Percentiles rank a stretch among this genome's conserved stretches.
Conservation (phyloP, 2,797 vertebrate species). For the Phataginus tricuspis region DNA sequence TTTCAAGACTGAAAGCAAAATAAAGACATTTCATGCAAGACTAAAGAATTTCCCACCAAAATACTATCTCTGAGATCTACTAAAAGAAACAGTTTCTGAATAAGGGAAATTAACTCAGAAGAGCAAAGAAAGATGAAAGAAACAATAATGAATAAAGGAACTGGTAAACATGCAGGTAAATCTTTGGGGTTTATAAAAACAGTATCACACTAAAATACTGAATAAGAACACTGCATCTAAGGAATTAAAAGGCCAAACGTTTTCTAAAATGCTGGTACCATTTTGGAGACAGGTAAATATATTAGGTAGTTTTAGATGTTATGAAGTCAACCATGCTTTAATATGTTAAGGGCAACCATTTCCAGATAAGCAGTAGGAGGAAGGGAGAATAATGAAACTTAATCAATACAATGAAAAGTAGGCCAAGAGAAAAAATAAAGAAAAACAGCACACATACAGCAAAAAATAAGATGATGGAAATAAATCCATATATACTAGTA, state of each 20-base stretch:
- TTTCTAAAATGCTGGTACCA: background rate
- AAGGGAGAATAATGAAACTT: background rate
- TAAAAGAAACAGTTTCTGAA: background rate
- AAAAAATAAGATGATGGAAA: conserved; percentile 3
- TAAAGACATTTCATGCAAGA: background rate
- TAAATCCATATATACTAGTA: background rate
- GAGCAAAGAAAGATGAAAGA: background rate
- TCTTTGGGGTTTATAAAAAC: background rate
- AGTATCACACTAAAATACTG: background rate
- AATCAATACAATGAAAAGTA: background rate
- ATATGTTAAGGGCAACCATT: background rate
- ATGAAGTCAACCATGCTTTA: background rate
- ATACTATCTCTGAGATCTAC: conserved; percentile 8
- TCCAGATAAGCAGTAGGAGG: background rate
- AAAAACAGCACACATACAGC: background rate
- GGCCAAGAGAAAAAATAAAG: background rate
- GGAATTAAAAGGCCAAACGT: background rate
- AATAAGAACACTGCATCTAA: background rate
- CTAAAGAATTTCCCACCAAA: background rate
- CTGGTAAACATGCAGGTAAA: background rate
- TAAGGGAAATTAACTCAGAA: conserved; percentile 12
- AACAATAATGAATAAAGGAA: background rate
- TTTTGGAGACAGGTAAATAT: background rate
- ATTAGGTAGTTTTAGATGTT: background rate
- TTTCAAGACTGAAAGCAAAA: conserved; percentile 33